phyloP scores from a whole-genome alignment of 2,888 invertebrate genomes.

The Cynaeus angustus region DNA sequence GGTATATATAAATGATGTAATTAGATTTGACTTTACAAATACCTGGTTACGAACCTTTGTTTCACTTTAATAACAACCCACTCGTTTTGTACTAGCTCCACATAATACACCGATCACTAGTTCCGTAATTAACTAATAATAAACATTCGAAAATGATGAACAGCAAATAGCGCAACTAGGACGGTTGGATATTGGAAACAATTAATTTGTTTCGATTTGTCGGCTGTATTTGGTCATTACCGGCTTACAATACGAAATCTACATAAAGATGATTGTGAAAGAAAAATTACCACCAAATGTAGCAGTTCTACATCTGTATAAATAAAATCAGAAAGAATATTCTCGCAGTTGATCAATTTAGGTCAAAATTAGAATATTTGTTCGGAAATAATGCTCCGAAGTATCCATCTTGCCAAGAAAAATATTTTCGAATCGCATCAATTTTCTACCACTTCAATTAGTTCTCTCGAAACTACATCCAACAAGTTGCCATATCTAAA shows the following conservation, averaged over 20 bases:
- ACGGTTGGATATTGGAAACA: constrained; percentile 38
- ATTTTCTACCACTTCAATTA: constrained; percentile 21
- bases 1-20: neutral
- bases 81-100: neutral
- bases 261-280: constrained; percentile 8
- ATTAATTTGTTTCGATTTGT: constrained; percentile 29
- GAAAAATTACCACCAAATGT: constrained; percentile 13
- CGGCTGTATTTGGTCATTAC: constrained; percentile 21
- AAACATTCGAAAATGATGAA: constrained; percentile 41
- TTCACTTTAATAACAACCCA: constrained; percentile 14
- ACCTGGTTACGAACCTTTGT: constrained; percentile 6
- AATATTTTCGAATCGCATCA: too few relatives aligned
- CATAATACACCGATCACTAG: constrained; percentile 19
- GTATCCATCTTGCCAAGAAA: too few relatives aligned
- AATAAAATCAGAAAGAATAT: too few relatives aligned
- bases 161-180: constrained; percentile 30
- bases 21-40: neutral
- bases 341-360: too few relatives aligned
- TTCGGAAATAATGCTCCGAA: too few relatives aligned
- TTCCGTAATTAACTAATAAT: constrained; percentile 39
- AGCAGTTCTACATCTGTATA: too few relatives aligned
- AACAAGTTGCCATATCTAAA: constrained; percentile 15
- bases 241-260: neutral
- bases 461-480: constrained; percentile 20
- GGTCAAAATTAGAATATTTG: too few relatives aligned